Evolutionary conservation across 2,113 vertebrate species (phyloP).

Genomic region (Mystacornis crossleyi): DNA sequence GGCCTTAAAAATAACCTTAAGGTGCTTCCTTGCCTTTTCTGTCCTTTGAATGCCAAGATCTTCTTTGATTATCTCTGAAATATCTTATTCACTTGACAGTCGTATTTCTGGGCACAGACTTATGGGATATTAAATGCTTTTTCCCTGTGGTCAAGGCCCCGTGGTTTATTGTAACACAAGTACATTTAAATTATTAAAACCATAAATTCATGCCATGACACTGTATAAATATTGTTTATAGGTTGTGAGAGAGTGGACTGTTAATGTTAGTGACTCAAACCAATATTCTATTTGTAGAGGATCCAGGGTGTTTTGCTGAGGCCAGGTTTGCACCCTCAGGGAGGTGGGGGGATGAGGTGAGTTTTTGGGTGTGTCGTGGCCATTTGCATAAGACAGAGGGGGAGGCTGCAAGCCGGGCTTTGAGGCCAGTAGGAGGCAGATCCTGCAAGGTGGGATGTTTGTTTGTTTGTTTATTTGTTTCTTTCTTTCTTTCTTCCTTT

Average conservation of each 20-base stretch:
- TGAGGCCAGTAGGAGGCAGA: too few species aligned
- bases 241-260: background rate
- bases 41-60: background rate
- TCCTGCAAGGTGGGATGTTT: background rate
- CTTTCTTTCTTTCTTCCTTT: accelerated
- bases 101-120: background rate
- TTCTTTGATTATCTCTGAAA: background rate
- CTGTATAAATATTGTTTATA: background rate
- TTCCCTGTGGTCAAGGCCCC: background rate
- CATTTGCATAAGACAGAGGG: background rate
- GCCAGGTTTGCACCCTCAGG: background rate
- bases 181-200: background rate
- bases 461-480: too few species aligned
- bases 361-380: background rate
- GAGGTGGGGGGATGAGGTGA: background rate
- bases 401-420: background rate
- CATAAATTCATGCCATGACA: background rate
- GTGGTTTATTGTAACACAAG: background rate
- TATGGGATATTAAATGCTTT: background rate
- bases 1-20: background rate
- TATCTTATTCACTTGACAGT: background rate
- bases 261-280: background rate
- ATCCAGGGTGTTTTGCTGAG: background rate
- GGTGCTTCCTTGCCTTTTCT: background rate
- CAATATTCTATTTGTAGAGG: background rate